Conservation (phyloP, 2,888 invertebrate genomes). For the Limenitis camilla region DNA sequence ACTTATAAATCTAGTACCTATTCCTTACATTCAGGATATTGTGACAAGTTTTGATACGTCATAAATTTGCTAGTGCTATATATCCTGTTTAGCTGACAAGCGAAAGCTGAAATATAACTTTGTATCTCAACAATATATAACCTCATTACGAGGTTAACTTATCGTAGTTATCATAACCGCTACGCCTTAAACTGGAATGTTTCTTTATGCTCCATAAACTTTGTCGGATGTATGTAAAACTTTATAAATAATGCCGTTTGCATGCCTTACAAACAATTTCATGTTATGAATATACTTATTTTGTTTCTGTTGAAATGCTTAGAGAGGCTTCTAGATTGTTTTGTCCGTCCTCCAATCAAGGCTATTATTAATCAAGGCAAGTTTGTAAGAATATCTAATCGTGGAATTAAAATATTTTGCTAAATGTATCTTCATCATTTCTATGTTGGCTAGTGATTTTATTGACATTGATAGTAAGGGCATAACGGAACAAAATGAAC, state of each 20-base stretch:
- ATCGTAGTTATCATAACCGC: background rate
- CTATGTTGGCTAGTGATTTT: background rate
- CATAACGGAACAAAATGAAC: conserved; percentile 29
- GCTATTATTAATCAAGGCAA: no score
- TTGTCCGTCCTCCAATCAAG: no score
- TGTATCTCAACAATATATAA: background rate
- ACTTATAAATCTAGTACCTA: background rate
- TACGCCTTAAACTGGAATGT: background rate
- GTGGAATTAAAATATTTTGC: no score
- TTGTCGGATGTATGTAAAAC: background rate
- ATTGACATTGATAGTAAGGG: background rate
- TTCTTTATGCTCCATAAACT: background rate
- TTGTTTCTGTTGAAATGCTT: no score
- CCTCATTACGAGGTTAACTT: background rate
- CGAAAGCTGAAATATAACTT: background rate
- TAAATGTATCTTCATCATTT: no score
- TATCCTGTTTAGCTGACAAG: background rate
- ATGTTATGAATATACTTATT: no score
- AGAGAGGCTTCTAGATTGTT: no score
- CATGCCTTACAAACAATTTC: no score
- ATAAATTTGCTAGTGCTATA: background rate
- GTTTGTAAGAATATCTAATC: no score
- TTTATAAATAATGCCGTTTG: no score
- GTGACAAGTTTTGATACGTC: background rate
- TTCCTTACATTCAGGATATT: background rate